A percentile compares a stretch with the other conserved stretches of the same genome.
Evolutionary conservation across 2,113 vertebrate species (phyloP).

Genomic region (Bagarius yarrelli): DNA sequence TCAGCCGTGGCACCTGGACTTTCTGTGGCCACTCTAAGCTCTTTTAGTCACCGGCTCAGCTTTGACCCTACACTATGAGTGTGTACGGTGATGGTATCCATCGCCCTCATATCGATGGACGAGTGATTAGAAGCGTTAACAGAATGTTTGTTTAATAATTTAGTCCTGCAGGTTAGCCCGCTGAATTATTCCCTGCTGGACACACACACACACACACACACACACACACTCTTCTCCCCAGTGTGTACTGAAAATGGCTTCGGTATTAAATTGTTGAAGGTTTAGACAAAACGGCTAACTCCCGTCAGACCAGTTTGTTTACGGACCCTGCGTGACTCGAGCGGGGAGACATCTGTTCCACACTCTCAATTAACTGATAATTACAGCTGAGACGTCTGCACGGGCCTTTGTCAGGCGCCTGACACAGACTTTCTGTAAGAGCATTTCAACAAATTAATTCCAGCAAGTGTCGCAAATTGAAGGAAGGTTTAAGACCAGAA

Average conservation of each 20-base stretch:
- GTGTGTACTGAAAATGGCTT: constrained; percentile 14
- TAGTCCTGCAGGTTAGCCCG: neutral
- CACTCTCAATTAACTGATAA: constrained; percentile 93
- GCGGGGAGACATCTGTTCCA: constrained; percentile 91
- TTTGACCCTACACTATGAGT: constrained; percentile 26
- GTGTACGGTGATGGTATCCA: neutral
- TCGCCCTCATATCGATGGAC: constrained; percentile 21
- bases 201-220: neutral
- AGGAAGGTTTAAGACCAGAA: neutral
- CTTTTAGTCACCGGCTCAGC: constrained; percentile 40
- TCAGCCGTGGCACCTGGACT: constrained; percentile 46
- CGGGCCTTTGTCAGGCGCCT: constrained; percentile 81
- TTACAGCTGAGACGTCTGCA: constrained; percentile 84
- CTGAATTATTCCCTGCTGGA: constrained; percentile 15
- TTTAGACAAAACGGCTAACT: constrained; percentile 37
- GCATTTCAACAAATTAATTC: constrained; percentile 79
- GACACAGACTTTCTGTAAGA: constrained; percentile 73
- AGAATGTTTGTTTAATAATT: constrained; percentile 15
- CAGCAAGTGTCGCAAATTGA: constrained; percentile 23
- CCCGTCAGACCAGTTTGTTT: constrained; percentile 89
- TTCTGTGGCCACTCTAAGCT: constrained; percentile 21
- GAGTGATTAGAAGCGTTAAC: constrained; percentile 10
- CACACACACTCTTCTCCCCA: neutral
- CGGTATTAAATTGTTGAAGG: constrained; percentile 27
- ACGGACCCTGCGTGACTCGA: constrained; percentile 88